phyloP scores from a whole-genome alignment of 2,797 vertebrate genomes.

The Aeoliscus strigatus region DNA sequence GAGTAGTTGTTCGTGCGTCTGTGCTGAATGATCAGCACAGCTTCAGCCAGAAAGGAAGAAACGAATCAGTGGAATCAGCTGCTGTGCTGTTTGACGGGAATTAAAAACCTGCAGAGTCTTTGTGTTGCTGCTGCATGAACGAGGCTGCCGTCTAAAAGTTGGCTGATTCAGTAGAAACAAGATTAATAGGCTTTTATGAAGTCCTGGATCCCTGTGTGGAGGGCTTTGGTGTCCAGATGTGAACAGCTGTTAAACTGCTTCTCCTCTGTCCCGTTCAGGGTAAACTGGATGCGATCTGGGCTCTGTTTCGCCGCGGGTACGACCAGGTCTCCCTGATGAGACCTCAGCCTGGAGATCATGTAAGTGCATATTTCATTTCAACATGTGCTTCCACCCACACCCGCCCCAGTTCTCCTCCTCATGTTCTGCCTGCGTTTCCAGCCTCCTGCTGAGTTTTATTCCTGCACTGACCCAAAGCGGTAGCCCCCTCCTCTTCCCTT shows the following conservation, averaged over 20 bases:
- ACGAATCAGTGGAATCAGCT: conserved; percentile 22
- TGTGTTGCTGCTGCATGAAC: not conserved
- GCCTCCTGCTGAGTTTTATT: conserved; percentile 10
- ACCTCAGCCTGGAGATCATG: conserved; percentile 84
- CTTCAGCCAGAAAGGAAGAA: conserved; percentile 19
- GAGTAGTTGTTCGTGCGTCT: not conserved
- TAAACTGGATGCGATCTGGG: conserved; percentile 85
- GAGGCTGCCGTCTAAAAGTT: conserved; percentile 17
- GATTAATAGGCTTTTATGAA: conserved; percentile 5
- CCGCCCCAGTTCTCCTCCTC: not conserved
- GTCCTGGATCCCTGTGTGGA: not conserved
- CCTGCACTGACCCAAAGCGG: conserved; percentile 3
- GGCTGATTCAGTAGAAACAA: conserved; percentile 23
- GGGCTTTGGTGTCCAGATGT: conserved; percentile 27
- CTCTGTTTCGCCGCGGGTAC: conserved; percentile 82
- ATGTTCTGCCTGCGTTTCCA: not conserved
- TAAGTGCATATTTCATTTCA: too few species aligned
- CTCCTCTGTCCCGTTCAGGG: conserved; percentile 67
- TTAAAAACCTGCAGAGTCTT: conserved; percentile 23
- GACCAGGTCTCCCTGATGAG: conserved; percentile 89
- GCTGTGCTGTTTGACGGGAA: conserved; percentile 21
- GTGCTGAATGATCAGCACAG: conserved; percentile 11
- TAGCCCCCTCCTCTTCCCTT: not conserved
- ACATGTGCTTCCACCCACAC: not conserved
- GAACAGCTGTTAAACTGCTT: conserved; percentile 7